Evolutionary conservation across 2,113 vertebrate genomes (phyloP).

Genomic region (Pygoscelis antarcticus): DNA sequence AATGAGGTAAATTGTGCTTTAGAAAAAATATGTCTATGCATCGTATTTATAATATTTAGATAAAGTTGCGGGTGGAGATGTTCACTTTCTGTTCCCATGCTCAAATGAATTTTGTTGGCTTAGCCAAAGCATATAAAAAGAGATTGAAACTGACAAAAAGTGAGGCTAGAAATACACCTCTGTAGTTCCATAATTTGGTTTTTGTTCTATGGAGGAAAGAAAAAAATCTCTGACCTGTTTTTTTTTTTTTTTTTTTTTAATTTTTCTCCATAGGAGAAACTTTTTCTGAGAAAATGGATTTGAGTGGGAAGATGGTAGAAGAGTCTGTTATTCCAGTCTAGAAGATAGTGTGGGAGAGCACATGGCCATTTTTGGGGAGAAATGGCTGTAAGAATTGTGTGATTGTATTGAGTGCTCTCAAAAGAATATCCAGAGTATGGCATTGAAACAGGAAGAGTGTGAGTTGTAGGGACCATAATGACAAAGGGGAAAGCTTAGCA

Average conservation of each 20-base stretch:
- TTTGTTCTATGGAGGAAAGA: not conserved
- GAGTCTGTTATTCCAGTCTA: not conserved
- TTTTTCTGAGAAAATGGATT: not conserved
- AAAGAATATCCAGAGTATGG: not conserved
- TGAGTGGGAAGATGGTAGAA: not conserved
- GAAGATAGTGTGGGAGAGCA: not conserved
- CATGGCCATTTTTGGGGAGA: not conserved
- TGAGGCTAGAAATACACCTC: not conserved
- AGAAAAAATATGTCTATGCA: not conserved
- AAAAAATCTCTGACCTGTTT: not conserved
- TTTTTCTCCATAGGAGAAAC: not conserved
- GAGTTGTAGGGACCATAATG: not conserved
- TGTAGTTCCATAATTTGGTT: not conserved
- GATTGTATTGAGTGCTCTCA: not conserved
- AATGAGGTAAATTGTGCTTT: not conserved
- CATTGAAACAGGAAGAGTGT: not conserved
- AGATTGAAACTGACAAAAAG: not conserved
- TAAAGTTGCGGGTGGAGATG: not conserved
- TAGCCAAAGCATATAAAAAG: not conserved
- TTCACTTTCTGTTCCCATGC: not conserved
- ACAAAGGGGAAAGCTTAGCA: not conserved
- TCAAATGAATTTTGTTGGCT: not conserved
- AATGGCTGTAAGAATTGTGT: not conserved
- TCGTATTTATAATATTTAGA: not conserved
- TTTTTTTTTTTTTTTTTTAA: rapidly evolving